Percentiles rank a stretch among this genome's conserved stretches.
Conservation (phyloP, 2,888 invertebrate species). For the Ligdia adustata region DNA sequence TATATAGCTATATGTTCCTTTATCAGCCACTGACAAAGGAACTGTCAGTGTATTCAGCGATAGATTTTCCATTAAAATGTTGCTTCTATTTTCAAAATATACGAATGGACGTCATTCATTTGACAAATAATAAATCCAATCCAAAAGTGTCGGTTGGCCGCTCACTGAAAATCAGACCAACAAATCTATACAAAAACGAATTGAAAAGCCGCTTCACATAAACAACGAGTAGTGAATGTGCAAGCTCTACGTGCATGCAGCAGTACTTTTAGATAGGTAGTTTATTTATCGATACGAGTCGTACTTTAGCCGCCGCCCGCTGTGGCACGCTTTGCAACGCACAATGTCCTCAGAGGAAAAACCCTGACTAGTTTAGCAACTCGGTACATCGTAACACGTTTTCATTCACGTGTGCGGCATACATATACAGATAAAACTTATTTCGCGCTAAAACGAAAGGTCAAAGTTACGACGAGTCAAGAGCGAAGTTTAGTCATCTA, state of each 20-base stretch:
- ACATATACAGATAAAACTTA: conserved; percentile 1
- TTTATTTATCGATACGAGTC: neutral
- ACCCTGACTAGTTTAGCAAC: conserved; percentile 18
- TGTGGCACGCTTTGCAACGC: conserved; percentile 1
- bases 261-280: neutral
- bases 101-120: neutral
- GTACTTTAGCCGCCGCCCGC: conserved; percentile 8
- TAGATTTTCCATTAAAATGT: too few species aligned
- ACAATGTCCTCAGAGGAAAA: conserved; percentile 30
- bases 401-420: conserved; percentile 11
- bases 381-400: conserved; percentile 14
- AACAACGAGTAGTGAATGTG: neutral
- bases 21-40: too few species aligned
- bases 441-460: conserved; percentile 4
- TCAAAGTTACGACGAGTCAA: conserved; percentile 15
- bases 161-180: neutral
- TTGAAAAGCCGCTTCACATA: conserved; percentile 1
- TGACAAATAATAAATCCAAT: conserved; percentile 1
- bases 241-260: neutral
- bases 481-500: neutral
- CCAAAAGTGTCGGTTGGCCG: conserved; percentile 1
- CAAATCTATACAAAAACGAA: neutral
- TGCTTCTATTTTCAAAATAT: too few species aligned
- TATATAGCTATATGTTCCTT: too few species aligned
- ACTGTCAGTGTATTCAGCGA: too few species aligned